Conservation (phyloP, 2,113 vertebrate genomes). For the cattle (Bos taurus) region DNA sequence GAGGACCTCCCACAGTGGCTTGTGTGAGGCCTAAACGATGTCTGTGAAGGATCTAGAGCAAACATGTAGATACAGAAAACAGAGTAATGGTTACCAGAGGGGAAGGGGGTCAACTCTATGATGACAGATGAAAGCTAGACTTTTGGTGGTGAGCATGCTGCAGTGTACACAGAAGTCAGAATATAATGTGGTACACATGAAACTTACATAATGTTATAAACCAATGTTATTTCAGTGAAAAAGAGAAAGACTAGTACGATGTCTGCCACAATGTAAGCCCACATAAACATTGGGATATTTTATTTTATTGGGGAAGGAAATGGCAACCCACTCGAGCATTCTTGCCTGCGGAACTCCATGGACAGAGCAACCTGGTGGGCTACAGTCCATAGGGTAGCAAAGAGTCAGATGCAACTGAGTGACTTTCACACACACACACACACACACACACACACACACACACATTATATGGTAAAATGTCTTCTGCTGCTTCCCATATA, state of each 20-base stretch:
- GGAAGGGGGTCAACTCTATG: background rate
- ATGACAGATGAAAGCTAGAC: background rate
- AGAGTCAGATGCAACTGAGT: too few relatives aligned
- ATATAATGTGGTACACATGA: background rate
- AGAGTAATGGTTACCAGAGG: background rate
- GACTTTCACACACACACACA: too few relatives aligned
- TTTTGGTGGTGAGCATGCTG: background rate
- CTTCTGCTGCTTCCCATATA: background rate
- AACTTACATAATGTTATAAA: background rate
- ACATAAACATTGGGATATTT: background rate
- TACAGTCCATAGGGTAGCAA: too few relatives aligned
- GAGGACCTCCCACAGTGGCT: background rate
- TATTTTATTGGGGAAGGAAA: too few relatives aligned
- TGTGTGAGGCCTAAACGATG: background rate
- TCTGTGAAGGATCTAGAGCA: background rate
- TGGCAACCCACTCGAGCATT: too few relatives aligned
- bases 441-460: too few relatives aligned
- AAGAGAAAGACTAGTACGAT: background rate
- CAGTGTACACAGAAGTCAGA: background rate
- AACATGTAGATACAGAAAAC: background rate
- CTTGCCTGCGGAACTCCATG: too few relatives aligned
- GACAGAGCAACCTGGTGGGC: too few relatives aligned
- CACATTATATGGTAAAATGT: too few relatives aligned
- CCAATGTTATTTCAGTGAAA: background rate
- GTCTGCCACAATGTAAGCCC: background rate